phyloP scores from a whole-genome alignment of 2,797 vertebrate genomes.

The Channallabes apus region DNA sequence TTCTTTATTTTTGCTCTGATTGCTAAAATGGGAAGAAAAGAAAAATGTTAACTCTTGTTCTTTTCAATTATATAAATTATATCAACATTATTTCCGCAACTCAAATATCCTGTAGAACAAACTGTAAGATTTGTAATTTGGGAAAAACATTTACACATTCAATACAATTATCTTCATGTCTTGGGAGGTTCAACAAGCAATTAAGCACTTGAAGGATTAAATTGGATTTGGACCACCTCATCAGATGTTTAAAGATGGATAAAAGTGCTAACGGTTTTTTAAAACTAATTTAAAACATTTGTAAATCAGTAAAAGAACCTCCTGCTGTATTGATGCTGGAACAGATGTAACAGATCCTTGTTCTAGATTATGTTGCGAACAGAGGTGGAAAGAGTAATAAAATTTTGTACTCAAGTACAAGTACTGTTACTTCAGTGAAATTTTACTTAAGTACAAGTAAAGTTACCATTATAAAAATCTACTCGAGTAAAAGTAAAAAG shows the following conservation, averaged over 20 bases:
- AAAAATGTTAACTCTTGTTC: background rate
- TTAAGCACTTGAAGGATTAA: too few species aligned
- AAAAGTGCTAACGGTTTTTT: background rate
- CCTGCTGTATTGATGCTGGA: background rate
- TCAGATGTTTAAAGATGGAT: background rate
- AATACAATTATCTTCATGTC: background rate
- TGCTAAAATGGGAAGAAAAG: constrained; percentile 68
- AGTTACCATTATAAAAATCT: too few species aligned
- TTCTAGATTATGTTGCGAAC: background rate
- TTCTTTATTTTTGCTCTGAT: constrained; percentile 93
- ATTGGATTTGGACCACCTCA: background rate
- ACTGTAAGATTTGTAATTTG: too few species aligned
- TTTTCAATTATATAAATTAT: background rate
- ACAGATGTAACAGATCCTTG: background rate
- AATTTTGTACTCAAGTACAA: too few species aligned
- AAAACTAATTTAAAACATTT: background rate
- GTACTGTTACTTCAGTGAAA: too few species aligned
- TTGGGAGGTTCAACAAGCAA: background rate
- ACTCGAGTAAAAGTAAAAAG: too few species aligned
- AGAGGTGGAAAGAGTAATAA: too few species aligned
- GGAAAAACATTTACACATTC: background rate
- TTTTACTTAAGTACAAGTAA: too few species aligned
- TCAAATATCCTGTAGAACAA: background rate
- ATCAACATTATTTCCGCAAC: background rate
- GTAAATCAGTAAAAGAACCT: background rate